Evolutionary conservation across 2,888 invertebrate species (phyloP).

Genomic region (Dryocosmus kuriphilus): DNA sequence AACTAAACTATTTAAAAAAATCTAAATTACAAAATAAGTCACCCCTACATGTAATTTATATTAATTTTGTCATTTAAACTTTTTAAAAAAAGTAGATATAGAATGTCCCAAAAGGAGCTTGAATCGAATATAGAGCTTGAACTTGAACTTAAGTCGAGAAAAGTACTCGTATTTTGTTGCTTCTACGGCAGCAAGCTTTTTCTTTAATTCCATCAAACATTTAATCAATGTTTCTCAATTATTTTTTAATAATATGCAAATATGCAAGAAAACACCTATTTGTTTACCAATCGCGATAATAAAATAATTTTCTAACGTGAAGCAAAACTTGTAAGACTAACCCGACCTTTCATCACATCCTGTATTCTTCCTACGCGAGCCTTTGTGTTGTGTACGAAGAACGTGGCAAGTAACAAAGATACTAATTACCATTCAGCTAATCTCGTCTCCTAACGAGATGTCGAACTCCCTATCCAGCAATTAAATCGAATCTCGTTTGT

Average conservation of each 20-base stretch:
- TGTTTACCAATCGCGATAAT: neutral
- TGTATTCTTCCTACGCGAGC: slow-evolving; percentile 32
- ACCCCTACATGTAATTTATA: too few relatives aligned
- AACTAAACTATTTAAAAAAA: too few relatives aligned
- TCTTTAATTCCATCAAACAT: too few relatives aligned
- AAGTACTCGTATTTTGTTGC: too few relatives aligned
- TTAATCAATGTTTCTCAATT: neutral
- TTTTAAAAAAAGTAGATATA: too few relatives aligned
- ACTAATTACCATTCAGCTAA: slow-evolving; percentile 18
- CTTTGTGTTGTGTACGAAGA: neutral
- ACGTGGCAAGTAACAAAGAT: slow-evolving; percentile 19
- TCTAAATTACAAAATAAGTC: too few relatives aligned
- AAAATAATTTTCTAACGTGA: neutral
- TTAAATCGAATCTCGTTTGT: slow-evolving; percentile 27
- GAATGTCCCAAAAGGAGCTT: too few relatives aligned
- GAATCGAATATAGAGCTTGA: too few relatives aligned
- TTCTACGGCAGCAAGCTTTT: too few relatives aligned
- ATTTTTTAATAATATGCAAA: neutral
- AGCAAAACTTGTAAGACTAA: neutral
- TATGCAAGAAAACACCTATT: neutral
- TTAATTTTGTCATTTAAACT: too few relatives aligned
- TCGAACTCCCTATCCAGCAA: slow-evolving; percentile 4
- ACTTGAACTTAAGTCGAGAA: too few relatives aligned
- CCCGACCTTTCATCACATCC: slow-evolving; percentile 20
- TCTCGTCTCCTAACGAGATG: neutral